Percentiles rank a stretch among this genome's conserved stretches.
These are phyloP conservation scores for Chelon labrosus DNA, from an alignment of 2,797 vertebrate genomes.

Conservation along the genomic window DNA sequence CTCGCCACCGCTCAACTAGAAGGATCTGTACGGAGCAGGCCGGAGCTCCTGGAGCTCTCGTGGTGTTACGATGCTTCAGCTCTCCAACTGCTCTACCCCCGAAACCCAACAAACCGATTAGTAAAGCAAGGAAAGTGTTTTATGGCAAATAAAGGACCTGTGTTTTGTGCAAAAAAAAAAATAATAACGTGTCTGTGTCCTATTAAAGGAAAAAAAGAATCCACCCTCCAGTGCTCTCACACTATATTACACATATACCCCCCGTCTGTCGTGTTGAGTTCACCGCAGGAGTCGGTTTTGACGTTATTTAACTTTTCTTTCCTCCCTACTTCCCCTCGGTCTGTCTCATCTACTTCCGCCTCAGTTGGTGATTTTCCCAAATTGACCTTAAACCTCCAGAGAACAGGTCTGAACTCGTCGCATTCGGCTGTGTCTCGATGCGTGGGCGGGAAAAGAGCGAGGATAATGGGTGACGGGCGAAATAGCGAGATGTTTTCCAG, in stretches of 20 bases:
- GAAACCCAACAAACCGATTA: background rate
- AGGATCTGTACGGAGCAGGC: constrained; percentile 45
- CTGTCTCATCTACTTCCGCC: constrained; percentile 6
- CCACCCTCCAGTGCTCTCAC: constrained; percentile 24
- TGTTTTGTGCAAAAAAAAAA: background rate
- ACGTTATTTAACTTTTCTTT: background rate
- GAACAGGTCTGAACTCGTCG: constrained; percentile 6
- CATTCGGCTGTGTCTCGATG: constrained; percentile 14
- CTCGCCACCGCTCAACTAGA: constrained; percentile 33
- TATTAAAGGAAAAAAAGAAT: constrained; percentile 16
- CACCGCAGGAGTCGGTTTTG: background rate
- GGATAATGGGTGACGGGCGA: background rate
- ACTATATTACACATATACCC: background rate
- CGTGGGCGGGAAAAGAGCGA: background rate
- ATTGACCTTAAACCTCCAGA: constrained; percentile 9
- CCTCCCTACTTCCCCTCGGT: background rate
- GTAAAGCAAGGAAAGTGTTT: background rate
- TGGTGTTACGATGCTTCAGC: constrained; percentile 40
- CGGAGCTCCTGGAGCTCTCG: constrained; percentile 15
- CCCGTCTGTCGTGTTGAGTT: constrained; percentile 11
- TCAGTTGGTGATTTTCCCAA: constrained; percentile 1
- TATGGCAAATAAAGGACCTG: constrained; percentile 1
- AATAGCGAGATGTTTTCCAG: constrained; percentile 25
- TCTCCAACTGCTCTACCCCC: constrained; percentile 24
- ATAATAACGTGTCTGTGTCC: background rate